Base-by-base conservation (phyloP, 2,797 vertebrate genomes). In the Syngnathus acus region DNA sequence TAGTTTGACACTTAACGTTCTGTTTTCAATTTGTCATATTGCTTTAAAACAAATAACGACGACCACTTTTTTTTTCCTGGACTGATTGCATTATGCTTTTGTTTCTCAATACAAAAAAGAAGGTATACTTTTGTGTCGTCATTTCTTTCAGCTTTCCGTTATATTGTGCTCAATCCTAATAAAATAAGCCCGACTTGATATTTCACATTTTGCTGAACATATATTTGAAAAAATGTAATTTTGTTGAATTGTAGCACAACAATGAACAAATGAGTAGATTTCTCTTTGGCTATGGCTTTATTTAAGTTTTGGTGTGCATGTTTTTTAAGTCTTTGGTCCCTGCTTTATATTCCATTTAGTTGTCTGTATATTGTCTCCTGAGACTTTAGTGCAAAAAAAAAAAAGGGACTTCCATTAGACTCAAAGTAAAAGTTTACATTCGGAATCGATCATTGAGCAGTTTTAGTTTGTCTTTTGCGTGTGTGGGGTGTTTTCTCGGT, bases 291-390 rank as follows among this genome's bases (percentile, higher is more conserved):
- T 90, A 90, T 86, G 80, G 69, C 9, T 86, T 84, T 90, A 69
- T 74, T 81, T 81, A 80, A 76, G 60, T 64, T 64, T 83, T 80
- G 55, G 72, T 81, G 74, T 87, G 86, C 85, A 85, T 88, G 86
- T 73, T 85, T 86, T 57, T 79, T 86, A 81, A 78, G 80, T 79
- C 86, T 87, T 87, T 82, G 82, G 82, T 84, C 83, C 88, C 88
- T 83, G 82, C 87, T 89, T 90, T 84, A 64, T 89, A 87, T 89
- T 91, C 89, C 87, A 92, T 85, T 88, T 87, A 90, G 82, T 86
- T 85, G 79, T 75, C 86, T 89, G 85, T 93, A 90, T 91, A 88
- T 89, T 82, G 91, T 94, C 93, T 94, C 32, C 9, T 9, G 19
- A 50, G 7, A 19, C 19, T n/a, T 53, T 9, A 10, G 50, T 53